phyloP scores from a whole-genome alignment of 2,113 vertebrate species.

The Phycodurus eques region DNA sequence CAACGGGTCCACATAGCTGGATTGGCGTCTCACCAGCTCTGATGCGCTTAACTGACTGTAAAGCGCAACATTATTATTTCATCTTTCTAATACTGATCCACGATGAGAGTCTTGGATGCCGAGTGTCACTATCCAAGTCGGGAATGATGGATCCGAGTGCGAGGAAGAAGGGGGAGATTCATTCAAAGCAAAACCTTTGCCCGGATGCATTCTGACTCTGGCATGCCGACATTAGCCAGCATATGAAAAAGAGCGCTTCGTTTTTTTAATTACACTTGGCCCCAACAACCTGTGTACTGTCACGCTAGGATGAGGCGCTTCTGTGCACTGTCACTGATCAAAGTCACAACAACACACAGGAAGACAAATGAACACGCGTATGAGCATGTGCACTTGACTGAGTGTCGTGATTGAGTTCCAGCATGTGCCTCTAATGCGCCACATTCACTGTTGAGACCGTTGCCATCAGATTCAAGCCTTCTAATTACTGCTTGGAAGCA shows the following conservation, averaged over 20 bases:
- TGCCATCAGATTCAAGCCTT: background rate
- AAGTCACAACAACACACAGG: slow-evolving; percentile 24
- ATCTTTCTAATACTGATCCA: slow-evolving; percentile 38
- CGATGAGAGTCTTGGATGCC: slow-evolving; percentile 11
- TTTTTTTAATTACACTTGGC: slow-evolving; percentile 55
- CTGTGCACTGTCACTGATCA: slow-evolving; percentile 35
- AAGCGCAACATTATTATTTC: slow-evolving; percentile 47
- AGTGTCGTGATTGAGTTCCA: slow-evolving; percentile 10
- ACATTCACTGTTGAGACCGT: background rate
- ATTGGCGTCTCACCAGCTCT: slow-evolving; percentile 43
- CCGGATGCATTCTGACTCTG: slow-evolving; percentile 33
- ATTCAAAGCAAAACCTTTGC: slow-evolving; percentile 25
- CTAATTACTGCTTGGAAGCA: background rate
- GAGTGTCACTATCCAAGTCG: slow-evolving; percentile 6
- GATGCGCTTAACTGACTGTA: slow-evolving; percentile 43
- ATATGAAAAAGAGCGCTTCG: slow-evolving; percentile 30
- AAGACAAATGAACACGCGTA: slow-evolving; percentile 31
- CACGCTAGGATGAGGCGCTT: slow-evolving; percentile 20
- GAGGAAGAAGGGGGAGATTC: slow-evolving; percentile 7
- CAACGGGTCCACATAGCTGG: slow-evolving; percentile 46
- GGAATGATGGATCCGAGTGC: slow-evolving; percentile 21
- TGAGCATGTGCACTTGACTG: slow-evolving; percentile 1
- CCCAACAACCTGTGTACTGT: slow-evolving; percentile 34
- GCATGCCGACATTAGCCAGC: slow-evolving; percentile 5
- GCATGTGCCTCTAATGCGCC: background rate